A percentile compares a stretch with the other conserved stretches of the same genome.
Evolutionary conservation across 2,113 vertebrate genomes (phyloP).

Genomic region (Mus pahari): DNA sequence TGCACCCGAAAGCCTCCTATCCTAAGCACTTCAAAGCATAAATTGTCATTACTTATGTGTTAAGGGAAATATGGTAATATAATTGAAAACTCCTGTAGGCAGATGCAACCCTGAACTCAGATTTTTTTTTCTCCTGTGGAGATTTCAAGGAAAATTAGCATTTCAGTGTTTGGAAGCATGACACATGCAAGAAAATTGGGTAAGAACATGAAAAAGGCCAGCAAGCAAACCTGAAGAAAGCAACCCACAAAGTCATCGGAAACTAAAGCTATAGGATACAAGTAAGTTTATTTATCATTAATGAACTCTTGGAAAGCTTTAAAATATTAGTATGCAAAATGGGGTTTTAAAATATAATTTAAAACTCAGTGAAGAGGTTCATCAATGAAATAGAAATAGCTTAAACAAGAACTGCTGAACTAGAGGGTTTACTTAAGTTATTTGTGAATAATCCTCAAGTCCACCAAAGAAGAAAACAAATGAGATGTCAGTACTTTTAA

Average conservation of each 20-base stretch:
- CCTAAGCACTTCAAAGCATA: neutral
- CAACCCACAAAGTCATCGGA: neutral
- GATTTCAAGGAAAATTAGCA: neutral
- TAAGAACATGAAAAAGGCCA: neutral
- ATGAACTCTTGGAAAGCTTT: neutral
- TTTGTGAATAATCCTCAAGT: neutral
- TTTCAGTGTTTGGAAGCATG: slow-evolving; percentile 25
- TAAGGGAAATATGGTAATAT: slow-evolving; percentile 26
- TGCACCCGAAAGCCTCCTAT: neutral
- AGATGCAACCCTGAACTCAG: neutral
- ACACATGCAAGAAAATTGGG: neutral
- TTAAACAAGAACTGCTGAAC: slow-evolving; percentile 29
- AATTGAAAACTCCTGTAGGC: neutral
- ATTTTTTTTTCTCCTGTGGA: neutral
- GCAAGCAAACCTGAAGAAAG: slow-evolving; percentile 29
- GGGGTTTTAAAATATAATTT: slow-evolving; percentile 37
- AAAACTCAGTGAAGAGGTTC: neutral
- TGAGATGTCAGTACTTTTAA: neutral
- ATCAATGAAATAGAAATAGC: neutral
- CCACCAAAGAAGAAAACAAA: neutral
- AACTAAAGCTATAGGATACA: neutral
- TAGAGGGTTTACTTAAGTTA: neutral
- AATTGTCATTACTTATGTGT: neutral
- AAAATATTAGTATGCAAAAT: neutral
- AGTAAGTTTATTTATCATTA: neutral